Evolutionary conservation across 2,888 invertebrate species (phyloP), one percentile per base, ranked within the genome.

Genomic region (Cheilosia impressa): DNA sequence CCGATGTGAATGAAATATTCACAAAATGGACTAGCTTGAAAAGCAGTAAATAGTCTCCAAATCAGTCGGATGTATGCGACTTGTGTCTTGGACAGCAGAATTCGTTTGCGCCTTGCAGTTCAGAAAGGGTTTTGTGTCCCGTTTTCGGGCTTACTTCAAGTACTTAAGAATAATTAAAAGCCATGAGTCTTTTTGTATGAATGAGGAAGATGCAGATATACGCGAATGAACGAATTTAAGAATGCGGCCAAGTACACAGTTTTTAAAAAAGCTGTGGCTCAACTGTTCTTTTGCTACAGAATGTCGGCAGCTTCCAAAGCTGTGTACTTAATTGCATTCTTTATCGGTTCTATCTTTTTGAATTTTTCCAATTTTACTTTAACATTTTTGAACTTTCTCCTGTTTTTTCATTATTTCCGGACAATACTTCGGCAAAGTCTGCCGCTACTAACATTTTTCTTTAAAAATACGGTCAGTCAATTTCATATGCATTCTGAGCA

Each of bases 211-310:
- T 24, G 2, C 17, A 7, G 17, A 45, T 15, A 41, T 7, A 27
- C 22, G 2, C 31, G 31, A 38, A 19, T 2, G 19, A 31, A 43
- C 45, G 62, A 2, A 15, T 62, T 45, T 10, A 5, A 65, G 38
- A 65, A 65, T 65, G 38, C 52, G 38, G 13, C 13, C 65, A 52
- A 52, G 5, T n/a, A 38, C 38, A 24, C 22, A 52, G 65, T 22
- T 27, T 52, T 17, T 7, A 4, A 4, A n/a, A 7, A 47, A 19
- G 5, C 24, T 45, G 6, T 45, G n/a, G 9, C 22, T 60, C 7
- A 15, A 5, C 13, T 65, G 22, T 50, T 19, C 19, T 13, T 9
- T 13, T n/a, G 15, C 50, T 22, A 19, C 13, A 10, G n/a, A 34
- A 53, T 66, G 24, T 13, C 13, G 13, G 43, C 50, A 15, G 4